These are phyloP conservation scores for Etheostoma perlongum DNA, from an alignment of 2,797 vertebrate species.

Conservation along the genomic window DNA sequence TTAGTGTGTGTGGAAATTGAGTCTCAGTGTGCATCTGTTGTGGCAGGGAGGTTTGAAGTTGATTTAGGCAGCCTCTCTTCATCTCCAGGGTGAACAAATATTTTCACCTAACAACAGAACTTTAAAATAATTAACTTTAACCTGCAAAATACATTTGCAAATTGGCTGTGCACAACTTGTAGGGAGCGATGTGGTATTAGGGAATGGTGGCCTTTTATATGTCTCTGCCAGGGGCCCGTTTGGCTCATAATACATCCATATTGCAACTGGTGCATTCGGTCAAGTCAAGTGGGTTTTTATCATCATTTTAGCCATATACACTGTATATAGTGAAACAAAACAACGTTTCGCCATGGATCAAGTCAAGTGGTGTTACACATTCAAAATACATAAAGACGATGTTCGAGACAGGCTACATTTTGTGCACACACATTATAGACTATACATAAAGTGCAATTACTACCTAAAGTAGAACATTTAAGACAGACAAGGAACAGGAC, in stretches of 20 bases:
- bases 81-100: constrained; percentile 11
- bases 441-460: no score
- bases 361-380: no score
- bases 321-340: no score
- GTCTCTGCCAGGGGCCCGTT: background rate
- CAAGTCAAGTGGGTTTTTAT: no score
- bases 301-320: no score
- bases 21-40: background rate
- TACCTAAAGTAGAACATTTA: no score
- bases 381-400: no score
- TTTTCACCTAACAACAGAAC: constrained; percentile 2
- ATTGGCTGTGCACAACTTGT: background rate
- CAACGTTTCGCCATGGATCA: no score
- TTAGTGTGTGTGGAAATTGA: constrained; percentile 3
- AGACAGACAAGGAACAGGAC: no score
- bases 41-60: background rate
- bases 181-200: background rate
- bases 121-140: constrained; percentile 18
- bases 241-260: constrained; percentile 22
- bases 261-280: constrained; percentile 19
- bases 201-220: background rate
- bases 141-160: background rate
- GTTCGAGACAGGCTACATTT: no score
- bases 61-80: constrained; percentile 7
- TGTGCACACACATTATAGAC: no score